Conservation (phyloP, 2,888 invertebrate species). For the Neria commutata region DNA sequence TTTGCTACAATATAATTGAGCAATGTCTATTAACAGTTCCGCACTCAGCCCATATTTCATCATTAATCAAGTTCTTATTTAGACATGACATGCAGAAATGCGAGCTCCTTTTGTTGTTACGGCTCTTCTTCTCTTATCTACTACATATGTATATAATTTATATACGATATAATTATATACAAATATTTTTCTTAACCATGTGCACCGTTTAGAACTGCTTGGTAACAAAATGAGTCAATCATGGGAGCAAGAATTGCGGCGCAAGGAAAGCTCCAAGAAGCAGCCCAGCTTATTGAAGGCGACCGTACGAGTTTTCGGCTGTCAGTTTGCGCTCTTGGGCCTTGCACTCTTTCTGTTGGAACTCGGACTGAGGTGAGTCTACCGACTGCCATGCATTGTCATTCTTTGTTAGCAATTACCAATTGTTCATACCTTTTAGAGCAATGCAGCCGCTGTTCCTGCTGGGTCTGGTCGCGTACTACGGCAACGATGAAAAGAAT, state of each 20-base stretch:
- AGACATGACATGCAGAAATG: too few species aligned
- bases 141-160: too few species aligned
- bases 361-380: slow-evolving; percentile 63
- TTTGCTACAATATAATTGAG: too few species aligned
- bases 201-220: slow-evolving; percentile 55
- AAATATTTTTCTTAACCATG: background rate
- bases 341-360: slow-evolving; percentile 67
- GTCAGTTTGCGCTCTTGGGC: slow-evolving; percentile 66
- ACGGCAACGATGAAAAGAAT: slow-evolving; percentile 48
- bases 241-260: slow-evolving; percentile 66
- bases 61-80: too few species aligned
- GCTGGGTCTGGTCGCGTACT: slow-evolving; percentile 69
- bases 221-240: slow-evolving; percentile 67
- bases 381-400: background rate
- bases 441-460: slow-evolving; percentile 70
- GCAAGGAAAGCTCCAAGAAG: slow-evolving; percentile 49
- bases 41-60: too few species aligned
- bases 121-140: too few species aligned
- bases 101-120: too few species aligned
- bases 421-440: slow-evolving; percentile 52
- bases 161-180: too few species aligned
- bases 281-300: slow-evolving; percentile 61
- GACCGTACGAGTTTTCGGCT: slow-evolving; percentile 67
- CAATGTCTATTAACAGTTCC: too few species aligned
- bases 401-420: background rate